Conservation (phyloP, 2,797 vertebrate species). For the Cryptoblepharus egeriae region DNA sequence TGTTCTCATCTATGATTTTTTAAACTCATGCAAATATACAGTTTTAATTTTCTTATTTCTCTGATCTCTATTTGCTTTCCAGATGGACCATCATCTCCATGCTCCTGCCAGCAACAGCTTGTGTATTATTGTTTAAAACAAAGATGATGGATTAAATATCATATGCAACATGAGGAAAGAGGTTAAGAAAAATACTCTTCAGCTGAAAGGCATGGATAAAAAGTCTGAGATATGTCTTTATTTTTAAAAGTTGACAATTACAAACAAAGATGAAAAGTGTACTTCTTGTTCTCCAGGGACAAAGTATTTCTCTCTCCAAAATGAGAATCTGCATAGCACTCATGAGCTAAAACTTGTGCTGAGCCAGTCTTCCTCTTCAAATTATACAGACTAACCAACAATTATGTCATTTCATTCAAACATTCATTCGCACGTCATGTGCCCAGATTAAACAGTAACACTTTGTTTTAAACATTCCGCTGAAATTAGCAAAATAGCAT, state of each 20-base stretch:
- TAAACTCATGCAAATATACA: conserved; percentile 74
- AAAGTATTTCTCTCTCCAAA: conserved; percentile 52
- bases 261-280: conserved; percentile 52
- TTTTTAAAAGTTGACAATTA: conserved; percentile 21
- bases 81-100: conserved; percentile 86
- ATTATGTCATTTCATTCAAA: conserved; percentile 82
- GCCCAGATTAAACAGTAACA: conserved; percentile 81
- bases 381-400: conserved; percentile 80
- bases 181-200: conserved; percentile 62
- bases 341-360: conserved; percentile 75
- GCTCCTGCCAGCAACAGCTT: conserved; percentile 89
- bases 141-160: conserved; percentile 92
- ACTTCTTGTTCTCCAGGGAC: conserved; percentile 48
- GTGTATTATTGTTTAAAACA: conserved; percentile 90
- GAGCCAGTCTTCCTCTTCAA: conserved; percentile 72
- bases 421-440: conserved; percentile 79
- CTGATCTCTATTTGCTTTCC: conserved; percentile 84
- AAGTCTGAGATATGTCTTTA: not conserved
- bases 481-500: conserved; percentile 80
- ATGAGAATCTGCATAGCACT: conserved; percentile 63
- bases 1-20: conserved; percentile 63
- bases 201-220: conserved; percentile 38
- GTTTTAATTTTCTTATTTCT: conserved; percentile 79
- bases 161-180: conserved; percentile 76
- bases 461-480: conserved; percentile 80